Base-by-base conservation (phyloP, 64 coral and sea anemone genomes). In the Montipora sp. region DNA sequence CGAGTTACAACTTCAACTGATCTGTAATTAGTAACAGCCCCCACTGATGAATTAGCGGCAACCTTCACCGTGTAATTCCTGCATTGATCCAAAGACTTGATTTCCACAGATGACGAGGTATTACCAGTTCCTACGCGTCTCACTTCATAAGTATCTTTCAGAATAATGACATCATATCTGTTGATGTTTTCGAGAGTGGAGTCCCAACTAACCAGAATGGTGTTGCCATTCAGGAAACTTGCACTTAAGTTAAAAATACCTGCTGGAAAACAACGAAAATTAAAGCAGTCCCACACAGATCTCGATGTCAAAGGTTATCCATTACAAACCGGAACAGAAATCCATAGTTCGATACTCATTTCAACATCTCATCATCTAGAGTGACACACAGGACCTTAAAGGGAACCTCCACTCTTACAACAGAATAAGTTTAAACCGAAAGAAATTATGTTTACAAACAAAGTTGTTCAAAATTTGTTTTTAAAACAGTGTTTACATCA, bases 151-250 rank as follows among this genome's bases (percentile, higher is more conserved):
- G 18, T 85, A 0, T 48, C 65, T 0, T 85, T 50, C 19, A 72
- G 11, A 43, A 85, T 71, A 50, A 51, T 51, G 65, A 85, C 45
- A 18, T 85, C 46, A 85, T 85, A 85, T 0, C 82, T n/a, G 5
- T 3, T 47, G 15, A 85, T 4, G 45, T 71, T 71, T 7, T 85
- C 10, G n/a, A 50, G 8, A 22, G 46, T 7, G 19, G 82, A 72
- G 48, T 72, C 18, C 82, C 82, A 85, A 18, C 16, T 49, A 11
- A 85, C 36, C n/a, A 15, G 19, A 2, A 85, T 16, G 13, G 82
- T 49, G 65, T 15, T 85, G 0, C 16, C 61, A 18, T 72, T 72
- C n/a, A 49, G 0, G 65, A 85, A 85, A 10, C 13, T 7, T 6
- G 82, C 82, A 1, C 63, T n/a, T 50, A 85, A 85, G 7, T 65